These are phyloP conservation scores for Avahi laniger DNA, from an alignment of 2,797 vertebrate species.

Conservation along the genomic window DNA sequence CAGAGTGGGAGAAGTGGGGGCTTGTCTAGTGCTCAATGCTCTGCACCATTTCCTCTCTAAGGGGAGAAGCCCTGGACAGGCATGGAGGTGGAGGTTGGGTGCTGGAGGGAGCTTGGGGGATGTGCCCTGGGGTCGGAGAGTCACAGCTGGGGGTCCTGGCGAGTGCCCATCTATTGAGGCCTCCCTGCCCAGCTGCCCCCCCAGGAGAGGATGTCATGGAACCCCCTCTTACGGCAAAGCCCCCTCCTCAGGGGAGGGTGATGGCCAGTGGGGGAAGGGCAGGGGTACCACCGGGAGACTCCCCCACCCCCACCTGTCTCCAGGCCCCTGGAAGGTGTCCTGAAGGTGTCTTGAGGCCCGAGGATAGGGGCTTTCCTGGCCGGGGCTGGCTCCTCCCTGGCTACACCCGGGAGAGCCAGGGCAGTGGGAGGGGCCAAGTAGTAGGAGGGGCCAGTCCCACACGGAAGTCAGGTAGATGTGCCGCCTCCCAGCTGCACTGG, in stretches of 20 bases:
- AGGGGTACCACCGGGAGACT: neutral
- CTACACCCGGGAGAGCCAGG: neutral
- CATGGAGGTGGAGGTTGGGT: no score
- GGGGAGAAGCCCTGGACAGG: neutral
- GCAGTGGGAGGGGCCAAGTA: neutral
- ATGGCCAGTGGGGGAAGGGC: neutral
- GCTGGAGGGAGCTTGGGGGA: neutral
- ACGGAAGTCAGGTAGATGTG: constrained; percentile 57
- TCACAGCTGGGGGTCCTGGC: no score
- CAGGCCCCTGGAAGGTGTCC: neutral
- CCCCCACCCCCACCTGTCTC: neutral
- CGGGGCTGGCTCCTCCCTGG: neutral
- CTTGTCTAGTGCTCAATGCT: neutral
- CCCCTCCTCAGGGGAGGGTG: neutral
- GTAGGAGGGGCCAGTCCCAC: neutral
- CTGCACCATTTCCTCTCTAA: neutral
- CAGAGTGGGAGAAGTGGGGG: neutral
- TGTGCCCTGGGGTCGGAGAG: neutral
- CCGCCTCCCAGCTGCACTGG: neutral
- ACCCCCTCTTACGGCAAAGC: neutral
- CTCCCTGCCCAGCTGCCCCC: neutral
- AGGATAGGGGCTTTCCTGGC: neutral
- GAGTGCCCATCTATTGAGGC: neutral
- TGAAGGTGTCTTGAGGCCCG: neutral
- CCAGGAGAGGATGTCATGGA: neutral